Base-by-base conservation (phyloP, 2,113 vertebrate species). In the Corythoichthys haematopterus region DNA sequence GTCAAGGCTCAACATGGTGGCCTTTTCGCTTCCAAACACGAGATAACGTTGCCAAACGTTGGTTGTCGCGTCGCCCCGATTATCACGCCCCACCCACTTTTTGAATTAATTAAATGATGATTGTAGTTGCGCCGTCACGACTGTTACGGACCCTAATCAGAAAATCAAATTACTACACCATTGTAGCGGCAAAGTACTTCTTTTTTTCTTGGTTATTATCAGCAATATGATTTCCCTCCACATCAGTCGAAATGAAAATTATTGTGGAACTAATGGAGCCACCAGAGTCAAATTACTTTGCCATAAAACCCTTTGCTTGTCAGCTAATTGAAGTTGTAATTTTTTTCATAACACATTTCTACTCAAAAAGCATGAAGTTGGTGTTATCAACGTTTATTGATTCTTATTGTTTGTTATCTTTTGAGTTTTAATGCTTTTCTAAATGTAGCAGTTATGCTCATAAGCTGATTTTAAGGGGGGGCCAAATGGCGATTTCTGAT, bases 201-300 rank as follows among this genome's bases (percentile, higher is more conserved):
- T 82, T 84, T 88, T 86, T 86, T 51, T 57, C 77, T 60, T 65
- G 84, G 76, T 72, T 80, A 77, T 83, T 87, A 86, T 88, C 80
- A 53, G 71, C 33, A 35, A 81, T 84, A 74, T 87, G 84, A 14
- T 46, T 46, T 83, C 80, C 80, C 73, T 43, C 79, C 73, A 84
- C 84, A 85, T 84, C 83, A 79, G 83, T 78, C 78, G 68, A 81
- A 90, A 88, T 88, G 79, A 84, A 79, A 87, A 87, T 85, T 74
- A 88, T 88, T 87, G 86, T 85, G 84, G 84, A 89, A 88, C 87
- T 87, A 89, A 90, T 87, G 84, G 84, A 66, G 75, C 80, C 87
- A 81, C 86, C 71, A 80, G 86, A 89, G 85, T 89, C 85, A 69
- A 86, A 90, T 90, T 89, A 88, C 79, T 81, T 60, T 83, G 81